phyloP scores from a whole-genome alignment of 2,797 vertebrate genomes.

The Malurus leucopterus region DNA sequence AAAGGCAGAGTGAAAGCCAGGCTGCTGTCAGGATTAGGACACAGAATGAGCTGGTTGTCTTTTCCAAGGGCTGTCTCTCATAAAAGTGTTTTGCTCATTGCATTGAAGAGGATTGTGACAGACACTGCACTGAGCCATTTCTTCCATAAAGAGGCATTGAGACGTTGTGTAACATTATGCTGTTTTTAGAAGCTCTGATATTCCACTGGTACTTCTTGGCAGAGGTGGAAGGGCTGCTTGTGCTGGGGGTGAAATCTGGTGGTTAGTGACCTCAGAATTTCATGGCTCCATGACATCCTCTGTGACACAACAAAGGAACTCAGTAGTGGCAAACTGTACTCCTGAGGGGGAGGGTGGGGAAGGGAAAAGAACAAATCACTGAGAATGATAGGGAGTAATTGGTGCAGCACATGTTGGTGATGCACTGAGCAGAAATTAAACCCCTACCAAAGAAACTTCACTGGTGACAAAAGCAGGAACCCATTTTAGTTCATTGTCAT shows the following conservation, averaged over 20 bases:
- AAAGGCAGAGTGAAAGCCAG: not conserved
- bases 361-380: not conserved
- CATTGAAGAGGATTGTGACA: not conserved
- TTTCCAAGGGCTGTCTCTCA: not conserved
- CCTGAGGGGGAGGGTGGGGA: not conserved
- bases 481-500: not conserved
- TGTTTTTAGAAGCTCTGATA: not conserved
- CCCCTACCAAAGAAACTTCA: not conserved
- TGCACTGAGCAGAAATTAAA: not conserved
- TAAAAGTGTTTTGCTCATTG: not conserved
- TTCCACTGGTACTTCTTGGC: not conserved
- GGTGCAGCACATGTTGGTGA: not conserved
- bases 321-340: not conserved
- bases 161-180: not conserved
- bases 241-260: not conserved
- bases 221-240: not conserved
- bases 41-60: not conserved
- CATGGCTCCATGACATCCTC: rapidly evolving
- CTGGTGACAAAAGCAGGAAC: not conserved
- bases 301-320: not conserved
- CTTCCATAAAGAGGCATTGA: not conserved
- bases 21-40: not conserved
- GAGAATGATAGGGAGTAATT: not conserved
- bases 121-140: not conserved
- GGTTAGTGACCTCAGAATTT: not conserved